Evolutionary conservation across 2,113 vertebrate species (phyloP), one percentile per base, ranked within the genome.

Genomic region (Eira barbara): DNA sequence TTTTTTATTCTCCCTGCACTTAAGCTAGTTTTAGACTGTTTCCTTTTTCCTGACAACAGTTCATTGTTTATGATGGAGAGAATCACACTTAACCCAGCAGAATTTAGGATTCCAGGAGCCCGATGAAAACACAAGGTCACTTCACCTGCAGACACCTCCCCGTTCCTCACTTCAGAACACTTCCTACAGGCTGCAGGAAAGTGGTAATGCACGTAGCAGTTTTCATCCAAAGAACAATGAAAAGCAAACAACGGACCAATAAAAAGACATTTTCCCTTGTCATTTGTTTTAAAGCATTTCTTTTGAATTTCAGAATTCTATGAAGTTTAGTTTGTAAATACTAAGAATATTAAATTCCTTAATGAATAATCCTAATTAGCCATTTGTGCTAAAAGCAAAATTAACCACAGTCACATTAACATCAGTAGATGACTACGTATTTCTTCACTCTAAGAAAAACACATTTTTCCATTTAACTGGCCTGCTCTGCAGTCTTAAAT

Each of bases 31-130:
- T 67, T 45, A 87, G 49, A 39, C 23, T 7, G 5, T 92, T 95
- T 98, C 52, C 81, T 95, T 87, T 83, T 97, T 90, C 65, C 73
- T 94, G 42, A 59, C 21, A 85, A 59, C 36, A 86, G 23, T 36
- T 79, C 49, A 63, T 17, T 89, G 47, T 25, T 80, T 92, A 65
- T 78, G 59, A 84, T 45, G 61, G 23, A 84, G 27, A 84, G 45
- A 52, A 21, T 57, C 31, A n/a, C 15, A 83, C 69, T 65, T 23
- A 21, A 55, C 23, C 34, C 69, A 39, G 17, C 17, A 49, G 25
- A 23, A 59, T 27, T 78, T 73, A 63, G 13, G 31, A 45, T 67
- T 78, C 89, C 6, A 17, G 45, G 25, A 49, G 65, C 2, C 36
- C 25, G 42, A 27, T 9, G 23, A 45, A 78, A 69, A 91, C 18